These are phyloP conservation scores for Xenops minutus DNA, from an alignment of 2,797 vertebrate species.

Conservation along the genomic window DNA sequence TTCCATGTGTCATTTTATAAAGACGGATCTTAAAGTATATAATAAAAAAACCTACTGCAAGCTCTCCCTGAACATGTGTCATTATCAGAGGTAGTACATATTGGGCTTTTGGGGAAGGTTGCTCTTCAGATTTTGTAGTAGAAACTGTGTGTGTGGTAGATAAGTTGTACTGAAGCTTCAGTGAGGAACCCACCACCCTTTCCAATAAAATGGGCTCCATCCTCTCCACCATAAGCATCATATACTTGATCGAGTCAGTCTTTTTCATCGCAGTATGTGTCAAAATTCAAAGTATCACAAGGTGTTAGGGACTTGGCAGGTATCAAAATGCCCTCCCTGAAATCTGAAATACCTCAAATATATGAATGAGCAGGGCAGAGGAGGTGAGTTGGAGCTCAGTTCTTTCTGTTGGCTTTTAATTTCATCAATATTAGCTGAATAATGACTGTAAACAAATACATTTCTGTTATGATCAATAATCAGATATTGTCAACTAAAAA, in stretches of 20 bases:
- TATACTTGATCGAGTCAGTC: background rate
- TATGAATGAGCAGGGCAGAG: fast-evolving
- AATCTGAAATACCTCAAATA: background rate
- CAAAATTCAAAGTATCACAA: background rate
- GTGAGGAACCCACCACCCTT: background rate
- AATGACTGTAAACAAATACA: background rate
- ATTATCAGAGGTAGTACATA: background rate
- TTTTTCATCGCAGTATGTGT: background rate
- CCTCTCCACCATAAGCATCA: background rate
- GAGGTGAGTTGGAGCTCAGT: background rate
- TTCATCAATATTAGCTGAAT: background rate
- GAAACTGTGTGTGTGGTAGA: fast-evolving
- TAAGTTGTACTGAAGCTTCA: background rate
- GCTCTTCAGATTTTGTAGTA: background rate
- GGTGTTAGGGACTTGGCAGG: background rate
- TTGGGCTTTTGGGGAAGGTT: background rate
- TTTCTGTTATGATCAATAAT: background rate
- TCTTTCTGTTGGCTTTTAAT: background rate
- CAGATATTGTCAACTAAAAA: background rate
- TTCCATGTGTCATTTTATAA: background rate
- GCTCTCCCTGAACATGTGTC: background rate
- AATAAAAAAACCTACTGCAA: background rate
- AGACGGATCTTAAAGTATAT: background rate
- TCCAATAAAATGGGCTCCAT: background rate
- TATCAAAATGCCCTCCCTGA: background rate